phyloP scores from a whole-genome alignment of 2,888 invertebrate genomes.

The Mylabris sibirica region DNA sequence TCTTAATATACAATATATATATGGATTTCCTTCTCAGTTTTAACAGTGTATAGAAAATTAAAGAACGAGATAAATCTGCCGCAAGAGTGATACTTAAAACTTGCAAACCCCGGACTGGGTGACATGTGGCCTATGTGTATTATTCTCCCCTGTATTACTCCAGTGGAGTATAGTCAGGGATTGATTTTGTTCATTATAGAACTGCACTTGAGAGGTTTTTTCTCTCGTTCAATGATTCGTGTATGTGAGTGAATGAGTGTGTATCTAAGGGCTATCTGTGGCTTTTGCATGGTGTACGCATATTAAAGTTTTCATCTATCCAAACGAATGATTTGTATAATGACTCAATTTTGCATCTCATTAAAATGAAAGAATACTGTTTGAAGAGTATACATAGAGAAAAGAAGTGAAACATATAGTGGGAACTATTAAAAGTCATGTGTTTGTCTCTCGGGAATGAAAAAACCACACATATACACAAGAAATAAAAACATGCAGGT shows the following conservation, averaged over 20 bases:
- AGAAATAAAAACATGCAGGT: neutral
- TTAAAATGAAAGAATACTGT: neutral
- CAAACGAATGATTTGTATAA: constrained; percentile 23
- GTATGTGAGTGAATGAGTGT: neutral
- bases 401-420: neutral
- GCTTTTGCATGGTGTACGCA: constrained; percentile 7
- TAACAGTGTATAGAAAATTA: constrained; percentile 55
- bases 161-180: constrained; percentile 1
- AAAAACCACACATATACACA: neutral
- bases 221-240: neutral
- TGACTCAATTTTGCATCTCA: constrained; percentile 29
- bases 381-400: neutral
- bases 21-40: constrained; percentile 32
- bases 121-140: constrained; percentile 51
- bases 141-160: constrained; percentile 12
- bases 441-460: neutral
- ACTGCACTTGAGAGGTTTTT: constrained; percentile 26
- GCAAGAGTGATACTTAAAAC: constrained; percentile 54
- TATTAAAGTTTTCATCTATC: constrained; percentile 8
- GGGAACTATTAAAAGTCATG: neutral
- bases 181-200: constrained; percentile 20
- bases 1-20: constrained; percentile 12
- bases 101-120: constrained; percentile 50
- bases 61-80: constrained; percentile 53
- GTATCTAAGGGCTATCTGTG: constrained; percentile 12